Percentiles rank a stretch among this genome's conserved stretches.
These are phyloP conservation scores for Brachystomella parvula DNA, from an alignment of 1,140 invertebrate species.

Conservation along the genomic window DNA sequence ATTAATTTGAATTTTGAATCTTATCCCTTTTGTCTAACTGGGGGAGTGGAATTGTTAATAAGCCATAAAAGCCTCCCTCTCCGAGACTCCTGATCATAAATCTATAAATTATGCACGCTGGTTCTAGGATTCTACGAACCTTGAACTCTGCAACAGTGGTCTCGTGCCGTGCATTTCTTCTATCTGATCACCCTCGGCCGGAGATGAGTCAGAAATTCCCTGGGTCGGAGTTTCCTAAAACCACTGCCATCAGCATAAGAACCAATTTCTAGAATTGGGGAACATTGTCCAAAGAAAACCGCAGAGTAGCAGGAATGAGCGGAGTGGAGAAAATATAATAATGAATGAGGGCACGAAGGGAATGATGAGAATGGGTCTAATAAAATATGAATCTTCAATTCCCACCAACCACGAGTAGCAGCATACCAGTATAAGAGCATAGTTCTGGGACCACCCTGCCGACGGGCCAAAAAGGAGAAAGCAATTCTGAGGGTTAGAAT, in stretches of 20 bases:
- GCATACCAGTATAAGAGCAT: no score
- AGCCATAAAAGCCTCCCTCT: background rate
- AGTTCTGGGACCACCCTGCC: background rate
- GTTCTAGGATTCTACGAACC: background rate
- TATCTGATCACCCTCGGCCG: background rate
- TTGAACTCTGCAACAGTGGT: background rate
- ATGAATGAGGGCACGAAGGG: background rate
- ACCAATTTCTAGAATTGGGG: background rate
- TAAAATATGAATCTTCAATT: constrained; percentile 3
- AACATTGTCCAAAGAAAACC: background rate
- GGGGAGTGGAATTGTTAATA: constrained; percentile 7
- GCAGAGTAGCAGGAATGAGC: background rate
- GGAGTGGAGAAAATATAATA: no score
- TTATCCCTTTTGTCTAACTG: no score
- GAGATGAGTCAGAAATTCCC: background rate
- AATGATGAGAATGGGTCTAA: constrained; percentile 2
- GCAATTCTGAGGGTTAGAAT: constrained; percentile 4
- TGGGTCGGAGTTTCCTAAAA: no score
- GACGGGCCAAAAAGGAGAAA: no score
- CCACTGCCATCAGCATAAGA: no score
- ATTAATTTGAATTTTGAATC: no score
- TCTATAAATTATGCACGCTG: constrained; percentile 6
- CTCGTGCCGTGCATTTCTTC: background rate
- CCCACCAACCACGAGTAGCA: no score
- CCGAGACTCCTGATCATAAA: background rate